phyloP scores from a whole-genome alignment of 2,113 vertebrate genomes.

The Heterotilapia buettikoferi region DNA sequence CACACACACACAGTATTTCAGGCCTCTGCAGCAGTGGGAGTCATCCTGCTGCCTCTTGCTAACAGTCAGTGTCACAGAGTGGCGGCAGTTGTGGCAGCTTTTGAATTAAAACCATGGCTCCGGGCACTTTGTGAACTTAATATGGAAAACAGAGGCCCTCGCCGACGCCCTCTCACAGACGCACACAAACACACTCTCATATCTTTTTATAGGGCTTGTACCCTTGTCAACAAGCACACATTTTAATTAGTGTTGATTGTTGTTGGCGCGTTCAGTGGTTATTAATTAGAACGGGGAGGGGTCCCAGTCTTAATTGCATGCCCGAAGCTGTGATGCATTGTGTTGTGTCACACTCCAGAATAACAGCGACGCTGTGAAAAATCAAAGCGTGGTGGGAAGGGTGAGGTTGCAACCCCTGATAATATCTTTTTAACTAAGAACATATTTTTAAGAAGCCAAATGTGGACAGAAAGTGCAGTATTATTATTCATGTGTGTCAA shows the following conservation, averaged over 20 bases:
- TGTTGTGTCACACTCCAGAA: slow-evolving; percentile 74
- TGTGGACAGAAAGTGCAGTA: not conserved
- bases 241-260: slow-evolving; percentile 94
- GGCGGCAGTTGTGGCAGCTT: not conserved
- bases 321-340: slow-evolving; percentile 72
- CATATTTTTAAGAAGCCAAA: not conserved
- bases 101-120: slow-evolving; percentile 66
- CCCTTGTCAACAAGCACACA: slow-evolving; percentile 84
- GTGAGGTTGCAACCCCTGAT: not conserved
- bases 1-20: not conserved
- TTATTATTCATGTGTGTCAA: not conserved
- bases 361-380: slow-evolving; percentile 52
- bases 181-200: slow-evolving; percentile 48
- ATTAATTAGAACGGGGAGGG: slow-evolving; percentile 81
- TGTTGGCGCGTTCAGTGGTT: slow-evolving; percentile 85
- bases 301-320: slow-evolving; percentile 69
- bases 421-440: not conserved
- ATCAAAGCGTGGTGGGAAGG: not conserved
- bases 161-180: not conserved
- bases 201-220: slow-evolving; percentile 80
- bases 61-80: slow-evolving; percentile 29
- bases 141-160: slow-evolving; percentile 77
- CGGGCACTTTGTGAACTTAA: slow-evolving; percentile 80
- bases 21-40: slow-evolving; percentile 12
- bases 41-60: slow-evolving; percentile 24